A percentile compares a stretch with the other conserved stretches of the same genome.
Conservation (phyloP, 2,113 vertebrate genomes). For the Pantherophis guttatus region DNA sequence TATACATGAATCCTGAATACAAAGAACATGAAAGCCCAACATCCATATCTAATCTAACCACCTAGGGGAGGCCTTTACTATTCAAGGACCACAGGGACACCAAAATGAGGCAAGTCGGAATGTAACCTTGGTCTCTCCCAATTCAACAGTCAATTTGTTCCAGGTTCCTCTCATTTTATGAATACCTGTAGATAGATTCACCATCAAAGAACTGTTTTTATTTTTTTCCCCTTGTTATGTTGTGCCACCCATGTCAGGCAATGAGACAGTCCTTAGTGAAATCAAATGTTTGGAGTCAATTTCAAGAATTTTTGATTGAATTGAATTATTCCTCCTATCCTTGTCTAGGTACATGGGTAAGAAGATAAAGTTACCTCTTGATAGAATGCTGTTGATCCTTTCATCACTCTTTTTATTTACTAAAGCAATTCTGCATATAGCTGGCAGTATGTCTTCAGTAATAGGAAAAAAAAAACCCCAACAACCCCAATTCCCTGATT, state of each 20-base stretch:
- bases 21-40: background rate
- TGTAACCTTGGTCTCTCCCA: background rate
- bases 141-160: background rate
- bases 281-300: background rate
- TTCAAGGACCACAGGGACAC: background rate
- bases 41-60: background rate
- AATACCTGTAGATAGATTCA: background rate
- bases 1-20: background rate
- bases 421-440: background rate
- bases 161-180: background rate
- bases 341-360: background rate
- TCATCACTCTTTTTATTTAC: background rate
- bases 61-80: background rate
- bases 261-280: background rate
- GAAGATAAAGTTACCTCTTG: background rate
- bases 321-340: background rate
- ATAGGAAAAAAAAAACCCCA: background rate
- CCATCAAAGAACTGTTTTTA: background rate
- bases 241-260: background rate
- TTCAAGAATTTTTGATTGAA: background rate
- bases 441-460: slow-evolving; percentile 9
- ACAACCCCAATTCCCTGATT: background rate
- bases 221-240: background rate
- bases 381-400: background rate
- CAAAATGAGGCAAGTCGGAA: background rate